Evolutionary conservation across 2,888 invertebrate genomes (phyloP), one percentile per base, ranked within the genome.

Genomic region (Lathronympha strigana): DNA sequence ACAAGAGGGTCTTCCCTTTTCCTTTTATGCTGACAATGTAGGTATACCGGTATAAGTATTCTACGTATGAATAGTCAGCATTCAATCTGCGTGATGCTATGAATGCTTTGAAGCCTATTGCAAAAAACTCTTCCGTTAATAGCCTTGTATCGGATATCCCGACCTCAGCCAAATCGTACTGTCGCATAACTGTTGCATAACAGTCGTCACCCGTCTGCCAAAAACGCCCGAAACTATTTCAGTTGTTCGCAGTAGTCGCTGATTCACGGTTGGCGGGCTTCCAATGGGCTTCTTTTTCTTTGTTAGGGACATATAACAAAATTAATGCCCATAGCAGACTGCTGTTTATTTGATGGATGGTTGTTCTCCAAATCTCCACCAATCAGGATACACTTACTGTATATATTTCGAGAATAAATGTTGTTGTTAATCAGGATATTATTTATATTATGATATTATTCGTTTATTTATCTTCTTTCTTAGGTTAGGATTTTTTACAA

Each of bases 181-280:
- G 23, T 58, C 51, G 40, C 45, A 61, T 47, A 31, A 38, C 23
- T 15, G 60, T 66, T 66, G 47, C 53, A 54, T 54, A 66, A 66
- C 45, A n/a, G 43, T 13, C 43, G 40, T 40, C 51, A 43, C n/a
- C 13, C 25, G 50, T 50, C 57, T 58, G 60, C 66, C 66, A 66
- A 66, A 60, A 36, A 28, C 60, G 31, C 25, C 47, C 40, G 23
- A 40, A 60, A 66, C 61, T 66, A 66, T 66, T 66, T 66, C 61
- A 38, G 66, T 66, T 66, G 60, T 60, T 66, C 31, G 25, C 28
- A 9, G 21, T 43, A 43, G n/a, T n/a, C 40, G 17, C 43, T 66
- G 66, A 66, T 17, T 66, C 66, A 66, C 13, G 4, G n/a, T n/a
- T 66, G 60, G 66, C 60, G 9, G 21, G 13, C 9, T 23, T 45